Conservation (phyloP, 2,113 vertebrate species). For the Athene noctua region DNA sequence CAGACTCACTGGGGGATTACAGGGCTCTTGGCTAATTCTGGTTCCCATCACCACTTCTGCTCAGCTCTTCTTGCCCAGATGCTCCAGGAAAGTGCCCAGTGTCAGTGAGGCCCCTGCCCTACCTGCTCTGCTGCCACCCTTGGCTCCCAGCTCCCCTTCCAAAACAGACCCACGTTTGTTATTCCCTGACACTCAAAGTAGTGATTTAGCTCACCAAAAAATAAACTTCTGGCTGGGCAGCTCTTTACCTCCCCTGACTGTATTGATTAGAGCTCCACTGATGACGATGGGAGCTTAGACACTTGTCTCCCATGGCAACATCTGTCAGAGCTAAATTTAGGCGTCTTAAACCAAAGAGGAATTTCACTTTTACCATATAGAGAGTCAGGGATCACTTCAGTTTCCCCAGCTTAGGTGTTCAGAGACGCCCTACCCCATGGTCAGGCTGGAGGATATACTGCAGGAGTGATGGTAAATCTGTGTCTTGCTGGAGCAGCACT, state of each 20-base stretch:
- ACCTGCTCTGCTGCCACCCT: not conserved
- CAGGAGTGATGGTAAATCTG: not conserved
- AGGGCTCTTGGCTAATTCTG: not conserved
- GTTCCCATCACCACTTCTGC: not conserved
- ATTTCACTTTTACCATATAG: not conserved
- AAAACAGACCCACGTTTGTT: not conserved
- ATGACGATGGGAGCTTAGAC: not conserved
- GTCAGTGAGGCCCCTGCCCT: not conserved
- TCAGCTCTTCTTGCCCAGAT: not conserved
- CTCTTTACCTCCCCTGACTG: not conserved
- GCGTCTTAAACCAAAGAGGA: not conserved
- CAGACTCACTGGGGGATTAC: not conserved
- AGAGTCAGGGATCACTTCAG: not conserved
- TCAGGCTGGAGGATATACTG: not conserved
- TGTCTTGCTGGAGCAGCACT: not conserved
- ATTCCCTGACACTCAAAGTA: not conserved
- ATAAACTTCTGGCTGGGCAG: not conserved
- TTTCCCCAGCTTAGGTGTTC: not conserved
- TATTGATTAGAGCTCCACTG: not conserved
- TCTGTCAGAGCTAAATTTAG: slow-evolving; percentile 25
- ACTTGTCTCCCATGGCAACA: slow-evolving; percentile 16
- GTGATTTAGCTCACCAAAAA: not conserved
- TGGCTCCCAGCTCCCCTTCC: not conserved
- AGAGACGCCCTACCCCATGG: not conserved
- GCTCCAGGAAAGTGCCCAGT: not conserved